Conservation (phyloP, 2,888 invertebrate species). For the Andrena bucephala region DNA sequence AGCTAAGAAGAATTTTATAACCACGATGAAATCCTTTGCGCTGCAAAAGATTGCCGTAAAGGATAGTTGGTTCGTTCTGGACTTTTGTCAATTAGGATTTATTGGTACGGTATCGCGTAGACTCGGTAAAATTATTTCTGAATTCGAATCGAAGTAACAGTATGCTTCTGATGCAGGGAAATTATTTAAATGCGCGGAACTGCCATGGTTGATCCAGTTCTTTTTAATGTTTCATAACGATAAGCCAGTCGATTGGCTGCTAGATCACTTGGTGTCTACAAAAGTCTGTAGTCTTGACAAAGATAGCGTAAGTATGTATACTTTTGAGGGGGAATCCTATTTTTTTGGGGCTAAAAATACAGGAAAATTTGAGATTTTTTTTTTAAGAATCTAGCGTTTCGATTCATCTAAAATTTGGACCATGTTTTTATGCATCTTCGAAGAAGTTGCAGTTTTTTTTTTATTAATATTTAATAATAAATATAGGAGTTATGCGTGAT, state of each 20-base stretch:
- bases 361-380: too few relatives aligned
- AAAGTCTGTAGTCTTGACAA: slow-evolving; percentile 95
- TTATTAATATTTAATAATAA: too few relatives aligned
- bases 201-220: slow-evolving; percentile 95
- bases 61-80: slow-evolving; percentile 95
- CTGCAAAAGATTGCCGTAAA: slow-evolving; percentile 91
- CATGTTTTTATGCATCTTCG: too few relatives aligned
- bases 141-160: slow-evolving; percentile 5
- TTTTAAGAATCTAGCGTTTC: too few relatives aligned
- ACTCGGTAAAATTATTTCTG: not conserved
- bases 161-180: slow-evolving; percentile 87
- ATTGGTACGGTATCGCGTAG: slow-evolving; percentile 88
- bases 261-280: slow-evolving; percentile 95
- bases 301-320: slow-evolving; percentile 87
- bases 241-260: slow-evolving; percentile 98
- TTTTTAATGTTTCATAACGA: slow-evolving; percentile 98
- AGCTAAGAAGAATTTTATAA: slow-evolving; percentile 93
- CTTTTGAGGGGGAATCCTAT: not conserved
- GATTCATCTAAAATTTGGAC: too few relatives aligned
- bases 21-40: slow-evolving; percentile 94
- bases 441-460: too few relatives aligned
- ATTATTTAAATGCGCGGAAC: slow-evolving; percentile 95
- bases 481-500: too few relatives aligned
- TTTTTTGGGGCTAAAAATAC: not conserved
- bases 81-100: slow-evolving; percentile 97